phyloP scores from a whole-genome alignment of 2,113 vertebrate genomes.

The Chloropsis cyanopogon region DNA sequence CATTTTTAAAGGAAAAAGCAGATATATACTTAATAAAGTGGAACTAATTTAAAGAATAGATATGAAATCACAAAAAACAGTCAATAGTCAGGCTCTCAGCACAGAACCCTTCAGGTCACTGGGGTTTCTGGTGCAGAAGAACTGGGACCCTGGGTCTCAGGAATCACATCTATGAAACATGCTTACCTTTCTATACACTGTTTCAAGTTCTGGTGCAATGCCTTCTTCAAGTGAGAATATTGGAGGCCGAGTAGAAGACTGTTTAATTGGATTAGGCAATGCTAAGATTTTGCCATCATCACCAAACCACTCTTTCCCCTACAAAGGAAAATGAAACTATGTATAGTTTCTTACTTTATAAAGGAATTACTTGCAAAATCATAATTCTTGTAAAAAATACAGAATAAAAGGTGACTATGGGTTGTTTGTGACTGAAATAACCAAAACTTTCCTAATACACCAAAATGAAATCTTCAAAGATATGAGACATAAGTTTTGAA shows the following conservation, averaged over 20 bases:
- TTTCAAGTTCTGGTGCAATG: slow-evolving; percentile 80
- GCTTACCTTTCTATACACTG: slow-evolving; percentile 86
- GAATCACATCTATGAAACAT: not conserved
- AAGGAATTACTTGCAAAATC: not conserved
- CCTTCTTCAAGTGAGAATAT: slow-evolving; percentile 75
- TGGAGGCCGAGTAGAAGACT: slow-evolving; percentile 80
- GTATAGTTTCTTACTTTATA: not conserved
- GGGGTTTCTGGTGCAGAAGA: not conserved
- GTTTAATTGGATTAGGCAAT: slow-evolving; percentile 89
- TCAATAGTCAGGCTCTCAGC: not conserved
- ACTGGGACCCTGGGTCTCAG: not conserved
- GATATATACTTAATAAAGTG: not conserved
- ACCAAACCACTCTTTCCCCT: slow-evolving; percentile 93
- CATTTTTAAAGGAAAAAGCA: not conserved
- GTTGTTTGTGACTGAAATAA: not conserved
- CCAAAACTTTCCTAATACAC: not conserved
- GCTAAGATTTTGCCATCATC: slow-evolving; percentile 90
- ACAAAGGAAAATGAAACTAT: not conserved
- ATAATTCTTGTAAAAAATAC: not conserved
- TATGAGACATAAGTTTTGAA: not conserved
- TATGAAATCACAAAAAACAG: not conserved
- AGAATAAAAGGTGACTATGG: not conserved
- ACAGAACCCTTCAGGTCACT: not conserved
- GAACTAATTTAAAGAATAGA: not conserved
- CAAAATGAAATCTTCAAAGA: not conserved